These are phyloP conservation scores for Lerista edwardsae DNA, from an alignment of 2,797 vertebrate genomes.

Conservation along the genomic window DNA sequence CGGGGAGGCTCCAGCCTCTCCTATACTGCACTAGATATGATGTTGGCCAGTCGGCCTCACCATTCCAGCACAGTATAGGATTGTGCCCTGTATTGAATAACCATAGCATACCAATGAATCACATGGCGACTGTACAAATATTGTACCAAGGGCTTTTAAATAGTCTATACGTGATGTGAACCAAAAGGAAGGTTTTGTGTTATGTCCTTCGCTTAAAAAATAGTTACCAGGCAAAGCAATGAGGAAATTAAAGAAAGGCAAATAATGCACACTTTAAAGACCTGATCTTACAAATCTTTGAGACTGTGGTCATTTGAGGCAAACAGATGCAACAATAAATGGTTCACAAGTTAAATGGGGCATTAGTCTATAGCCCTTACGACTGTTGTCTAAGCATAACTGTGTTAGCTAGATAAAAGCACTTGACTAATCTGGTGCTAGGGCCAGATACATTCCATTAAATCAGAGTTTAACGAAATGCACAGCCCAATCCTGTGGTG, in stretches of 20 bases:
- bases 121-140: conserved; percentile 2
- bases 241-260: not conserved
- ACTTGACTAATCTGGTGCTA: not conserved
- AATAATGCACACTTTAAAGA: conserved; percentile 12
- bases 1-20: too few species aligned
- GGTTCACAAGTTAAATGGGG: not conserved
- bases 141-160: not conserved
- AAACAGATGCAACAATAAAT: not conserved
- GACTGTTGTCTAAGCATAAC: not conserved
- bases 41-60: too few species aligned
- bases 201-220: not conserved
- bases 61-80: too few species aligned
- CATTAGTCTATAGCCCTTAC: not conserved
- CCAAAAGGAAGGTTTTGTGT: conserved; percentile 17
- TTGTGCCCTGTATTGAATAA: too few species aligned
- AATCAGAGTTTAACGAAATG: not conserved
- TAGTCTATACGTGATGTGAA: conserved; percentile 28
- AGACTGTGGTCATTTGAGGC: not conserved
- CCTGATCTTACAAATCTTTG: conserved; percentile 3
- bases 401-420: not conserved
- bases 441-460: too few species aligned
- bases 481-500: too few species aligned
- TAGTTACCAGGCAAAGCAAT: not conserved
- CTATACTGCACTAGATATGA: too few species aligned
- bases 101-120: too few species aligned